Conservation (phyloP, 1,140 invertebrate genomes). For the Tetragnatha versicolor region DNA sequence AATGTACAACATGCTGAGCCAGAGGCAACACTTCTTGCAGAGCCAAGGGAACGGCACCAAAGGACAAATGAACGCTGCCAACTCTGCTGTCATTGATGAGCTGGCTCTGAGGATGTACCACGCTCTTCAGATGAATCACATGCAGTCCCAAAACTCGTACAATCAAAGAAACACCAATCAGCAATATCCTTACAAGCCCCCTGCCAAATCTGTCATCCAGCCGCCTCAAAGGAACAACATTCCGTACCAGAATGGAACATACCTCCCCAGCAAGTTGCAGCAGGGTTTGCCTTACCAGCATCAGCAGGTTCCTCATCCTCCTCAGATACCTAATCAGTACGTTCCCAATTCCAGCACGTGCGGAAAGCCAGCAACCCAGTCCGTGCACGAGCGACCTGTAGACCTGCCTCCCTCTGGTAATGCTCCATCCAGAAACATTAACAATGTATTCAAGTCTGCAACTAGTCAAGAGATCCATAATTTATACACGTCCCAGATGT, state of each 20-base stretch:
- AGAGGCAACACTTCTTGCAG: slow-evolving; percentile 38
- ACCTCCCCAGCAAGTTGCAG: background rate
- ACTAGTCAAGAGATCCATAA: slow-evolving; percentile 54
- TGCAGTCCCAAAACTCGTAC: slow-evolving; percentile 23
- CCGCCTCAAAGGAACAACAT: background rate
- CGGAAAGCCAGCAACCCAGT: background rate
- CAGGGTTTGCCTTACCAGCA: background rate
- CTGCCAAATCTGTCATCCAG: background rate
- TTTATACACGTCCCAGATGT: slow-evolving; percentile 44
- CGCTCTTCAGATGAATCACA: slow-evolving; percentile 41
- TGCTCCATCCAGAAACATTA: slow-evolving; percentile 21
- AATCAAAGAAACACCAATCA: background rate
- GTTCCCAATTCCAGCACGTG: background rate
- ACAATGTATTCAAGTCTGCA: slow-evolving; percentile 44
- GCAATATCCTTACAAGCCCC: background rate
- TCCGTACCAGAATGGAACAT: slow-evolving; percentile 5
- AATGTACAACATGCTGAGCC: slow-evolving; percentile 42
- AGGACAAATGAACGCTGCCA: slow-evolving; percentile 27
- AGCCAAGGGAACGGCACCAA: slow-evolving; percentile 11
- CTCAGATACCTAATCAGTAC: background rate
- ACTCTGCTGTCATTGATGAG: slow-evolving; percentile 38
- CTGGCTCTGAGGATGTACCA: slow-evolving; percentile 43
- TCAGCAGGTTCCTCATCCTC: background rate
- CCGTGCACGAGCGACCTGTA: slow-evolving; percentile 37
- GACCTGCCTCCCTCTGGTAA: slow-evolving; percentile 32